Conservation (phyloP, 2,888 invertebrate genomes). For the Stenodera caucasica region DNA sequence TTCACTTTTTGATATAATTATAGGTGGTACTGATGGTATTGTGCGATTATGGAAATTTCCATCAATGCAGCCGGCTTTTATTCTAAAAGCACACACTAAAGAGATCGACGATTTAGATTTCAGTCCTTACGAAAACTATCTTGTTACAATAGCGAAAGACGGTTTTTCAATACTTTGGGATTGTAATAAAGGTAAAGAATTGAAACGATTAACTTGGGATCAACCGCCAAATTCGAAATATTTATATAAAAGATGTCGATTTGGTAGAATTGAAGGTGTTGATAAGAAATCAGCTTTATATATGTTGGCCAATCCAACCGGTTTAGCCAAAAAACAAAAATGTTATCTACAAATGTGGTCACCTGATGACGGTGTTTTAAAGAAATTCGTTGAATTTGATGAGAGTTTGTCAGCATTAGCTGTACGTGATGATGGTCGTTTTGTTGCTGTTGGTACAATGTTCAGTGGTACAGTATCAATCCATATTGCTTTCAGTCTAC, state of each 20-base stretch:
- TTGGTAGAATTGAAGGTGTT: slow-evolving; percentile 72
- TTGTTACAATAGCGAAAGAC: slow-evolving; percentile 88
- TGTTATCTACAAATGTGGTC: slow-evolving; percentile 83
- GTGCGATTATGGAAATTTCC: slow-evolving; percentile 90
- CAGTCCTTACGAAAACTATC: slow-evolving; percentile 73
- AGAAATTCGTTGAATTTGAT: slow-evolving; percentile 62
- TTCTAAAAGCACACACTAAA: slow-evolving; percentile 78
- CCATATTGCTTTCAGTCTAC: slow-evolving; percentile 88
- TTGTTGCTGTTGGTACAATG: slow-evolving; percentile 92
- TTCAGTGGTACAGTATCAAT: slow-evolving; percentile 89
- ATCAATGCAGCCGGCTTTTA: slow-evolving; percentile 68
- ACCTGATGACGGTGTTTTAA: slow-evolving; percentile 62
- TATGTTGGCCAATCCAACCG: slow-evolving; percentile 78
- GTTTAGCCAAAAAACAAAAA: slow-evolving; percentile 69
- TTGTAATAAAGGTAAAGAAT: slow-evolving; percentile 65
- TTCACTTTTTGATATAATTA: slow-evolving; percentile 21
- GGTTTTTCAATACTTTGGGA: slow-evolving; percentile 83
- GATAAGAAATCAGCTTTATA: slow-evolving; percentile 69
- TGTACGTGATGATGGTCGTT: slow-evolving; percentile 88
- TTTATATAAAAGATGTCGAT: slow-evolving; percentile 80
- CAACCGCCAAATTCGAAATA: slow-evolving; percentile 78
- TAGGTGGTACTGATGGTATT: slow-evolving; percentile 82
- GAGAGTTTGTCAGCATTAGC: slow-evolving; percentile 84
- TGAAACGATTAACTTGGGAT: slow-evolving; percentile 73
- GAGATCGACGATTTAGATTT: slow-evolving; percentile 96